These are phyloP conservation scores for Proterorhinus semilunaris DNA, from an alignment of 2,113 vertebrate species.

Conservation along the genomic window DNA sequence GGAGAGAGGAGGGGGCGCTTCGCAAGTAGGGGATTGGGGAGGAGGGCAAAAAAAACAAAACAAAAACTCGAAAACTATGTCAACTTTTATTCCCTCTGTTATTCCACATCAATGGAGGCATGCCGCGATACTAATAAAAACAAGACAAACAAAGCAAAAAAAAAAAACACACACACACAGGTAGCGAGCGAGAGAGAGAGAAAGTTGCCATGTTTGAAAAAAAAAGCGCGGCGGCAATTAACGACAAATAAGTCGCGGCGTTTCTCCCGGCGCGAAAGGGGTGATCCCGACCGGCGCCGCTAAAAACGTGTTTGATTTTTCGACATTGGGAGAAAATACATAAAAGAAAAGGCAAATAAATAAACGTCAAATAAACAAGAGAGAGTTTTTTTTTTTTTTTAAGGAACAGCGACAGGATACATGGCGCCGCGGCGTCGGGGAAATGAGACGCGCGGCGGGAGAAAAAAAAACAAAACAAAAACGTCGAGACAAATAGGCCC, in stretches of 20 bases:
- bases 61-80: constrained; percentile 73
- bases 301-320: constrained; percentile 77
- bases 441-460: no score
- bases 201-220: constrained; percentile 62
- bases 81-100: constrained; percentile 79
- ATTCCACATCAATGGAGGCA: constrained; percentile 77
- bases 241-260: constrained; percentile 72
- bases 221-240: constrained; percentile 75
- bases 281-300: constrained; percentile 64
- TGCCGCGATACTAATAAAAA: constrained; percentile 76
- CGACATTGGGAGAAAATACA: constrained; percentile 67
- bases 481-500: constrained; percentile 69
- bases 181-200: constrained; percentile 42
- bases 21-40: constrained; percentile 14
- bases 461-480: no score
- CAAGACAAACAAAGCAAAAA: constrained; percentile 52
- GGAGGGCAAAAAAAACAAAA: constrained; percentile 42
- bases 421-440: constrained; percentile 54
- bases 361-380: constrained; percentile 68
- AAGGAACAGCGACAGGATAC: constrained; percentile 22
- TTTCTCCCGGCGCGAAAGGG: constrained; percentile 54
- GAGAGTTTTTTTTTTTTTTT: constrained; percentile 39
- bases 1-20: constrained; percentile 40
- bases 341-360: constrained; percentile 50
- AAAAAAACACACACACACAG: constrained; percentile 42